These are phyloP conservation scores for human DNA, from an alignment of 2,113 vertebrate genomes.

Conservation along the genomic window DNA sequence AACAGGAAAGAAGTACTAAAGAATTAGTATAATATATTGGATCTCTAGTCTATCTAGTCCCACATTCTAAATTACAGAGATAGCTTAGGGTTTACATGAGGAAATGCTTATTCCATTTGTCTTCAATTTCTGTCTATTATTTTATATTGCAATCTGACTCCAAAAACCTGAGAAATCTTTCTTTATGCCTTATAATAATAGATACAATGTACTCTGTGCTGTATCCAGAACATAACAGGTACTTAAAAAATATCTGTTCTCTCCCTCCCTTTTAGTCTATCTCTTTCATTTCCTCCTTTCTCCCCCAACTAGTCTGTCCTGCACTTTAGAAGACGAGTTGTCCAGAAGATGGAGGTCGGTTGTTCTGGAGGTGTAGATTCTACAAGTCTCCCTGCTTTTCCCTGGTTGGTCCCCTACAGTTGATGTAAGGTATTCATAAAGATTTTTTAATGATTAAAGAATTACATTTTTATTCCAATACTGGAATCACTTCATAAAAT, in stretches of 20 bases:
- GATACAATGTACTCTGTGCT: neutral
- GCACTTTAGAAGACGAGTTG: neutral
- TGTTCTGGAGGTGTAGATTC: neutral
- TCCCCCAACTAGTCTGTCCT: neutral
- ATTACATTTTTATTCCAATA: neutral
- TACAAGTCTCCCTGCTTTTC: neutral
- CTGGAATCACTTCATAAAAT: neutral
- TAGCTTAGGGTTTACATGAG: neutral
- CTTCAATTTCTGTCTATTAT: neutral
- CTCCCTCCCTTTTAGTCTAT: neutral
- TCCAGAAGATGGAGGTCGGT: neutral
- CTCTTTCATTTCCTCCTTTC: neutral
- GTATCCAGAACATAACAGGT: neutral
- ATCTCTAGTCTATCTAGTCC: neutral
- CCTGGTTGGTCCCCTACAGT: neutral
- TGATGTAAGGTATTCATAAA: neutral
- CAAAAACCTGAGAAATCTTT: neutral
- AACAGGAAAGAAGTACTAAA: neutral
- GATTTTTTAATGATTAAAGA: neutral
- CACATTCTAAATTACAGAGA: neutral
- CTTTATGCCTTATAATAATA: neutral
- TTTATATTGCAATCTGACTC: neutral
- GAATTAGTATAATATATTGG: neutral
- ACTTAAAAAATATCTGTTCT: neutral
- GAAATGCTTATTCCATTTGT: neutral